phyloP scores from a whole-genome alignment of 2,888 invertebrate species.

The Tipula confusa region DNA sequence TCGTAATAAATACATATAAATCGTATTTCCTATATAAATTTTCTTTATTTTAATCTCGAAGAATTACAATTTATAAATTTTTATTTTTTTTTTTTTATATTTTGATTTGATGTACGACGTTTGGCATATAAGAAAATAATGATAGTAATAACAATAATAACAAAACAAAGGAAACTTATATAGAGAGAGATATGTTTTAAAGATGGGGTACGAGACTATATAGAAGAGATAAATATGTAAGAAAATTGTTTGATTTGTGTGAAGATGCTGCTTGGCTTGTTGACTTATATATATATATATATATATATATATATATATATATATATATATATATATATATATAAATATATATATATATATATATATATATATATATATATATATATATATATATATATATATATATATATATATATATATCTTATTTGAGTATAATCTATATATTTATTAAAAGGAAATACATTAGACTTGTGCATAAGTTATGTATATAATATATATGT shows the following conservation, averaged over 20 bases:
- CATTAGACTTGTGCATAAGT: background rate
- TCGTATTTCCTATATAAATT: background rate
- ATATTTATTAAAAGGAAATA: constrained; percentile 12
- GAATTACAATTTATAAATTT: background rate
- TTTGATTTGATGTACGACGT: background rate
- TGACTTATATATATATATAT: background rate
- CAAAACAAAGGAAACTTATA: background rate
- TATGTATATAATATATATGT: background rate
- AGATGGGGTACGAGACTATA: background rate
- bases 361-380: background rate
- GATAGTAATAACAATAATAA: background rate
- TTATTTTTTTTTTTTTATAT: background rate
- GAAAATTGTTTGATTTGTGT: background rate
- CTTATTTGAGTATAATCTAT: background rate
- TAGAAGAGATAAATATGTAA: background rate
- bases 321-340: background rate
- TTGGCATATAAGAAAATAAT: constrained; percentile 7
- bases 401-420: background rate
- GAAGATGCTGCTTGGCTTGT: constrained; percentile 20
- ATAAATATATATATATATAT: background rate
- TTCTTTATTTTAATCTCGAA: background rate
- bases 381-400: background rate
- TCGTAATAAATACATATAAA: constrained; percentile 14
- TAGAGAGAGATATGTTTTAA: background rate
- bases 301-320: background rate